Base-by-base conservation (phyloP, 2,888 invertebrate genomes). In the Dryadula phaetusa region DNA sequence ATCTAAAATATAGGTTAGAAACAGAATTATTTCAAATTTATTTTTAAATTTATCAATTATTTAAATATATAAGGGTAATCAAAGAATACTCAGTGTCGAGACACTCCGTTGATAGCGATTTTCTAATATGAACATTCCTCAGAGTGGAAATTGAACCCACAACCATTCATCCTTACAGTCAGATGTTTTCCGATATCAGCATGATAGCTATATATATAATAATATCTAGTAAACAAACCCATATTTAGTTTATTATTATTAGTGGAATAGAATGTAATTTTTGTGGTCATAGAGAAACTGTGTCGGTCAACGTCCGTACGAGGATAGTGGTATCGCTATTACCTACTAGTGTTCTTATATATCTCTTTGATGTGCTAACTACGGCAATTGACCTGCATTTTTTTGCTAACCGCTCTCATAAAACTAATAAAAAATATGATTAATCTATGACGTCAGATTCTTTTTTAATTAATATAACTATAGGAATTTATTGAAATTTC, bases 261-360 rank as follows among this genome's bases (percentile, higher is more conserved):
- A 4, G 1, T 44, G 16, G 12, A 44, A 44, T 42, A 18, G 42
- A 18, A 25, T 42, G 14, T 44, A 60, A 60, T 44, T 60, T 44
- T 28, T 56, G 37, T 28, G 58, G 16, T 67, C 49, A 28, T 58
- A 56, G 37, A 37, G 18, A 53, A 71, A 64, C 63, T 70, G 63
- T 72, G 72, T 56, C 71, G 72, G 72, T 73, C 70, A 73, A 67
- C 44, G 71, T 47, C 68, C 72, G 49, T 32, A 56, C 44, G 46
- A 58, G 54, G 69, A 65, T 68, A 54, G 40, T 66, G 32, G 40
- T 70, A 64, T 66, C 52, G 37, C 40, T 64, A 56, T 44, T 62
- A 61, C 32, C 28, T 64, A 61, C 25, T 60, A 47, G 46, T 58
- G 28, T 32, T 60, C 60, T 60, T 46, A 60, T 32, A 18, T 20